These are phyloP conservation scores for Anolis apletophallus DNA, from an alignment of 2,797 vertebrate genomes.

Conservation along the genomic window DNA sequence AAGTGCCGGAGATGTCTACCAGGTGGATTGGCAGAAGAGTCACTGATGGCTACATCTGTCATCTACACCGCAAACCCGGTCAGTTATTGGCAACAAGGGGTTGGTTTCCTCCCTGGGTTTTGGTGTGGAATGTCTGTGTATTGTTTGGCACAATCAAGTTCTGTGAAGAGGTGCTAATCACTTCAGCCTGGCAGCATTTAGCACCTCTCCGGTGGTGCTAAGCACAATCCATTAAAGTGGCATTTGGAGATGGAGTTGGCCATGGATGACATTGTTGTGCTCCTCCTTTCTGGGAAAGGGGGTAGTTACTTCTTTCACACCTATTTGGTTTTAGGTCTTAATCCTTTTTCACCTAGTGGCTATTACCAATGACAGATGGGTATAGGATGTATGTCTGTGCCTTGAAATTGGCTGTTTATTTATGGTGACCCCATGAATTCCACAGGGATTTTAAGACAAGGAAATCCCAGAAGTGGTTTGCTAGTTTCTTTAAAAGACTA, in stretches of 20 bases:
- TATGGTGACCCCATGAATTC: no score
- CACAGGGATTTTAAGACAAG: no score
- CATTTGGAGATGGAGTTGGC: slow-evolving; percentile 15
- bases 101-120: neutral
- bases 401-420: no score
- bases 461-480: no score
- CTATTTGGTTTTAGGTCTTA: neutral
- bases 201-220: neutral
- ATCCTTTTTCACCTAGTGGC: neutral
- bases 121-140: neutral
- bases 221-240: slow-evolving; percentile 10
- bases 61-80: neutral
- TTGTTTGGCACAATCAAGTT: neutral
- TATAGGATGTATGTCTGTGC: neutral
- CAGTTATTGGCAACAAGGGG: neutral
- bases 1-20: neutral
- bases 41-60: neutral
- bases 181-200: slow-evolving; percentile 1
- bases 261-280: neutral
- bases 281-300: neutral
- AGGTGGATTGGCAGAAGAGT: no score
- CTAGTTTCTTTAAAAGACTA: no score
- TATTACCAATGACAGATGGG: neutral
- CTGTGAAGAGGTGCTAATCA: neutral
- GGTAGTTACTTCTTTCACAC: no score